Evolutionary conservation across 1,140 invertebrate species (phyloP).

Genomic region (Mycetomoellerius zeteki): DNA sequence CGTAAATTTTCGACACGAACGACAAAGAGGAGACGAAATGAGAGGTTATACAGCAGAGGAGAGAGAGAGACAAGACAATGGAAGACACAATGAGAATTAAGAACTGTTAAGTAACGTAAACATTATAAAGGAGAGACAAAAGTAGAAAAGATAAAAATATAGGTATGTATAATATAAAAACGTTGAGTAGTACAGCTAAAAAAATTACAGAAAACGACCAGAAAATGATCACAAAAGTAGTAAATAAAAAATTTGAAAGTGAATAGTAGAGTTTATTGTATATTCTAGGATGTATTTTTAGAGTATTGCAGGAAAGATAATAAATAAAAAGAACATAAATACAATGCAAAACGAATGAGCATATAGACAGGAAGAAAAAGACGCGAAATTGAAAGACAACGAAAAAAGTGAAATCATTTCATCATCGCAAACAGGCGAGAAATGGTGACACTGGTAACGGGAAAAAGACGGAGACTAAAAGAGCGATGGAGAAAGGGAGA

Average conservation of each 20-base stretch:
- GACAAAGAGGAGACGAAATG: constrained; percentile 48
- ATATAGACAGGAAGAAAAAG: neutral
- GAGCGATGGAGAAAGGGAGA: constrained; percentile 1
- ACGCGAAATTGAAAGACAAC: neutral
- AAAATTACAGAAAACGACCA: neutral
- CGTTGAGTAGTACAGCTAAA: neutral
- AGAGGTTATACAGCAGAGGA: neutral
- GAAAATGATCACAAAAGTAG: neutral
- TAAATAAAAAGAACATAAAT: neutral
- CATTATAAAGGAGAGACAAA: no score
- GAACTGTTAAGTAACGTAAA: no score
- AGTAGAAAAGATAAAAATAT: neutral
- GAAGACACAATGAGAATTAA: neutral
- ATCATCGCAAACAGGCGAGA: constrained; percentile 30
- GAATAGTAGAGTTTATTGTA: neutral
- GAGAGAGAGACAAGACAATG: constrained; percentile 19
- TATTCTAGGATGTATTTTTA: neutral
- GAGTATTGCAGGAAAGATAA: neutral
- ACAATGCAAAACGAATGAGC: neutral
- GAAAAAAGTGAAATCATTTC: constrained; percentile 37
- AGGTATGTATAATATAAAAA: neutral
- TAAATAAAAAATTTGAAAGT: neutral
- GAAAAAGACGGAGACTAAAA: neutral
- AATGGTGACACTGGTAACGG: constrained; percentile 17
- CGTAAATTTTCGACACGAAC: constrained; percentile 77